Percentiles rank a stretch among this genome's conserved stretches.
Evolutionary conservation across 2,888 invertebrate genomes (phyloP).

Genomic region (Polymixis flavicincta): DNA sequence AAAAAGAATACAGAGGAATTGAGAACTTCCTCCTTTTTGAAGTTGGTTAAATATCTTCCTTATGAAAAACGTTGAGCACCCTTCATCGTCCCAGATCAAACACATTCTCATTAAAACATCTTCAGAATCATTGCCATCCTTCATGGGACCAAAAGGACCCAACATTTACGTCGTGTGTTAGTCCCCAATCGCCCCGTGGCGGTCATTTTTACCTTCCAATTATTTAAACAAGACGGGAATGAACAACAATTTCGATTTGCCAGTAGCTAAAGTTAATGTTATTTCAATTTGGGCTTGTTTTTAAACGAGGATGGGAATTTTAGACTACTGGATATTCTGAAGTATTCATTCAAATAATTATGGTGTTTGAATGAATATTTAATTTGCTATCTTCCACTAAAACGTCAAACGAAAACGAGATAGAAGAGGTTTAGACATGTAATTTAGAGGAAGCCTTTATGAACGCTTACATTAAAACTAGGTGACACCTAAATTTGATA

Average conservation of each 20-base stretch:
- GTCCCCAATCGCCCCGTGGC: slow-evolving; percentile 56
- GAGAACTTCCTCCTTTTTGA: no score
- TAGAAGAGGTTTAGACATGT: background rate
- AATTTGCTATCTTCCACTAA: background rate
- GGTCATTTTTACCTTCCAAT: slow-evolving; percentile 74
- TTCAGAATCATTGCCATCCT: background rate
- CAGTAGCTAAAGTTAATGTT: slow-evolving; percentile 56
- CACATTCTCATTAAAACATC: slow-evolving; percentile 15
- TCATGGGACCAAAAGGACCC: slow-evolving; percentile 13
- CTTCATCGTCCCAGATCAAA: background rate
- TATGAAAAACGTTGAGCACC: background rate
- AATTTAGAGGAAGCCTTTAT: background rate
- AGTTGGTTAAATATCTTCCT: no score
- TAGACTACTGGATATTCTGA: slow-evolving; percentile 4
- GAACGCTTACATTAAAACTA: background rate
- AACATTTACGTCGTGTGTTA: background rate
- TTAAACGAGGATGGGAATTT: slow-evolving; percentile 7
- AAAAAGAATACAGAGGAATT: no score
- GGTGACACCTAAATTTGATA: background rate
- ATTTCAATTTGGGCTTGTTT: slow-evolving; percentile 32
- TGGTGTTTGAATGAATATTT: no score
- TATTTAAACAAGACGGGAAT: slow-evolving; percentile 78
- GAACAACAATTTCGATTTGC: slow-evolving; percentile 62
- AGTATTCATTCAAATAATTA: background rate
- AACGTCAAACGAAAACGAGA: background rate